Percentiles rank a stretch among this genome's conserved stretches.
Evolutionary conservation across 1,140 invertebrate species (phyloP).

Genomic region (Eumeta japonica): DNA sequence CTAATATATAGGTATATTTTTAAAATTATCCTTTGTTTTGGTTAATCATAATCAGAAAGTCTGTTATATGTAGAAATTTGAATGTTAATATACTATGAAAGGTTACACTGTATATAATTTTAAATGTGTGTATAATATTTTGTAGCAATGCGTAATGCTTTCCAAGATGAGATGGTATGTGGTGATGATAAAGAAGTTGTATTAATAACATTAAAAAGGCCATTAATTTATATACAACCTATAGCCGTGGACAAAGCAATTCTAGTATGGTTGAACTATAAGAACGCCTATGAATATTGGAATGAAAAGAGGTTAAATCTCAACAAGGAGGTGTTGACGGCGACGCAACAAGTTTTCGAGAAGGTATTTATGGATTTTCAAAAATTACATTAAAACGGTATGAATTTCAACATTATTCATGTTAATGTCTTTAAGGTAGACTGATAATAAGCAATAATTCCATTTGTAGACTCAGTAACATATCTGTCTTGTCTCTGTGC

Average conservation of each 20-base stretch:
- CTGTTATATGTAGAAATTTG: no score
- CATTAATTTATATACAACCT: conserved; percentile 92
- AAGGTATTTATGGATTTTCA: conserved; percentile 7
- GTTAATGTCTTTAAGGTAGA: no score
- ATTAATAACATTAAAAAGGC: conserved; percentile 85
- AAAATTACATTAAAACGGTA: conserved; percentile 3
- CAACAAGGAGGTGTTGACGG: conserved; percentile 81
- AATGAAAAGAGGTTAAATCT: conserved; percentile 89
- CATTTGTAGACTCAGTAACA: no score
- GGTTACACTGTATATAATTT: no score
- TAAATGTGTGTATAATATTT: conserved; percentile 4
- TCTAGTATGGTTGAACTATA: conserved; percentile 96
- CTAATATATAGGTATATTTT: no score
- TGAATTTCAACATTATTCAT: background rate
- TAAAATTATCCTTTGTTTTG: no score
- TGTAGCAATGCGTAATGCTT: conserved; percentile 70
- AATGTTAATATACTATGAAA: no score
- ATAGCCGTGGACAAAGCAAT: conserved; percentile 95
- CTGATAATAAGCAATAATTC: no score
- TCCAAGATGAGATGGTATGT: conserved; percentile 88
- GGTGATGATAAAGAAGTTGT: conserved; percentile 92
- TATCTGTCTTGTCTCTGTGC: no score
- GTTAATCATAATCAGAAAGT: no score
- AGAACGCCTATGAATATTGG: conserved; percentile 99
- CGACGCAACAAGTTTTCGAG: conserved; percentile 72